Percentiles rank a stretch among this genome's conserved stretches.
Evolutionary conservation across 2,888 invertebrate genomes (phyloP).

Genomic region (Timandra comae): DNA sequence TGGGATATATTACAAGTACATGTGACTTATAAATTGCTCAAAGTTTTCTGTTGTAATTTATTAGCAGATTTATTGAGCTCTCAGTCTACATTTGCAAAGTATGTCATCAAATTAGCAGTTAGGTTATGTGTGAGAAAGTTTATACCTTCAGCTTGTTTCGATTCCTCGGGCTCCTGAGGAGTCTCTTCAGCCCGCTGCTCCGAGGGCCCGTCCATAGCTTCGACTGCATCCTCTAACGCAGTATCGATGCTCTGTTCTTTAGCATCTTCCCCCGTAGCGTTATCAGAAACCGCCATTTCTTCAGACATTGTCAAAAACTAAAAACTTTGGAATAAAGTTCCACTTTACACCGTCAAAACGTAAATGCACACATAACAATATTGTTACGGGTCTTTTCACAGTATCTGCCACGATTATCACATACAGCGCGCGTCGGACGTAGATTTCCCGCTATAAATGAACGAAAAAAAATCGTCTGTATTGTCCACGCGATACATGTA

Average conservation of each 20-base stretch:
- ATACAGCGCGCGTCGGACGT: conserved; percentile 60
- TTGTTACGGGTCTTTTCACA: conserved; percentile 50
- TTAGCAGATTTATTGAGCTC: no score
- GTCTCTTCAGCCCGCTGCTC: conserved; percentile 30
- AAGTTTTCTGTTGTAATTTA: no score
- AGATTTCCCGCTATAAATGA: conserved; percentile 71
- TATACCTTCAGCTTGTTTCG: conserved; percentile 38
- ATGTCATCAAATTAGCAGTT: conserved; percentile 43
- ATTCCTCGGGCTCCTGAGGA: conserved; percentile 30
- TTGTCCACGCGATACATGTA: conserved; percentile 31
- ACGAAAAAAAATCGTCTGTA: conserved; percentile 38
- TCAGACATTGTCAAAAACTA: conserved; percentile 69
- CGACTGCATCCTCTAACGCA: conserved; percentile 27
- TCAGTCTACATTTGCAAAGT: conserved; percentile 24
- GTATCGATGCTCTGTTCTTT: conserved; percentile 42
- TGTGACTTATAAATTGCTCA: no score
- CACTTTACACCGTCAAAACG: conserved; percentile 46
- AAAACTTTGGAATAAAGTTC: conserved; percentile 39
- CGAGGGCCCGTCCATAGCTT: no score
- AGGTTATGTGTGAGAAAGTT: conserved; percentile 57
- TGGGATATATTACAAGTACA: no score
- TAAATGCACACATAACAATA: conserved; percentile 62
- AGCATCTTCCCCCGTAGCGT: conserved; percentile 50
- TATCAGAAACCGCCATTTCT: conserved; percentile 71
- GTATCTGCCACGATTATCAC: conserved; percentile 49